These are phyloP conservation scores for Leuciscus idus DNA, from an alignment of 2,113 vertebrate species.

Conservation along the genomic window DNA sequence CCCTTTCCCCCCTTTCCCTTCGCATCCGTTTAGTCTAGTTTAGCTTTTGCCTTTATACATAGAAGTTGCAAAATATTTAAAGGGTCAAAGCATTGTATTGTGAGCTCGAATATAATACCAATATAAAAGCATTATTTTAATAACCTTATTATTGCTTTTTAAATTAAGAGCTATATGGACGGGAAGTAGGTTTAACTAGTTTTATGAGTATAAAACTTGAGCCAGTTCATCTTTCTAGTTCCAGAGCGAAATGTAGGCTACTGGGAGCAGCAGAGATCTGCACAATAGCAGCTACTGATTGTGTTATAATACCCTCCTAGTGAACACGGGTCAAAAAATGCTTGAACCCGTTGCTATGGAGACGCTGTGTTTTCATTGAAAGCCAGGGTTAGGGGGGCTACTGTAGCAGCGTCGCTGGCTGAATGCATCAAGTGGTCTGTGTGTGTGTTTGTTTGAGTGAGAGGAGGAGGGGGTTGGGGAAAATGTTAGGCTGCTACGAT, in stretches of 20 bases:
- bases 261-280: conserved; percentile 42
- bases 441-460: conserved; percentile 27
- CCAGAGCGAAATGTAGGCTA: neutral
- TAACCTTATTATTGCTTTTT: neutral
- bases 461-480: neutral
- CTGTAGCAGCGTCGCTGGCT: conserved; percentile 65
- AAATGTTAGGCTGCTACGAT: conserved; percentile 20
- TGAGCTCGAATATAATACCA: too few relatives aligned
- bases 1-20: neutral
- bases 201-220: conserved; percentile 3
- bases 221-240: neutral
- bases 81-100: conserved; percentile 18
- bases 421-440: conserved; percentile 54
- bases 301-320: conserved; percentile 27
- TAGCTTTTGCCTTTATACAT: conserved; percentile 39
- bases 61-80: neutral
- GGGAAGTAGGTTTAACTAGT: neutral
- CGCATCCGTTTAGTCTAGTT: conserved; percentile 3
- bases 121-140: neutral
- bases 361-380: conserved; percentile 68
- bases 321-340: conserved; percentile 67
- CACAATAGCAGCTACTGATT: conserved; percentile 31
- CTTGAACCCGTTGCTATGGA: conserved; percentile 75
- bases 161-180: neutral
- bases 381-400: conserved; percentile 50